A percentile compares a stretch with the other conserved stretches of the same genome.
These are phyloP conservation scores for Azemiops feae DNA, from an alignment of 2,113 vertebrate species.

Conservation along the genomic window DNA sequence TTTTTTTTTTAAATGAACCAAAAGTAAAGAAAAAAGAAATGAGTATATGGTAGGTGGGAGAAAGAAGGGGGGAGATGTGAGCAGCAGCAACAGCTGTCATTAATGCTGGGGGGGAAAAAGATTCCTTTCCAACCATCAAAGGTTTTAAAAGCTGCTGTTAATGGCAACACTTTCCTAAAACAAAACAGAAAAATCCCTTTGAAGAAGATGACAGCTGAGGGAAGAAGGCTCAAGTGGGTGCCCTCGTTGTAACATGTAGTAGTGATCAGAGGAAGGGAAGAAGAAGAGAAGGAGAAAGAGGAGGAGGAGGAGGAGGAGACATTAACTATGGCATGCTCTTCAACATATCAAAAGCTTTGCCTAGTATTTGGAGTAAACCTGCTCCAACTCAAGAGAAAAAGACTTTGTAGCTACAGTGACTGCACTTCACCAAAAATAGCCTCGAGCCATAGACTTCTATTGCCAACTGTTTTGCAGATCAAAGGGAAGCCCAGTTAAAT, in stretches of 20 bases:
- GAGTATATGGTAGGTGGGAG: background rate
- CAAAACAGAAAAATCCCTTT: slow-evolving; percentile 40
- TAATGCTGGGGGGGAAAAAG: background rate
- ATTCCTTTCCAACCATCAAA: slow-evolving; percentile 57
- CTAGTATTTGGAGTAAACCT: background rate
- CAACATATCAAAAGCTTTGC: slow-evolving; percentile 15
- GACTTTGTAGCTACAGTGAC: background rate
- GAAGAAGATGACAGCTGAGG: slow-evolving; percentile 49
- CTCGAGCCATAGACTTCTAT: slow-evolving; percentile 14
- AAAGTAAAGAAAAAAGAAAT: slow-evolving; percentile 58
- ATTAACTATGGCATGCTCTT: background rate
- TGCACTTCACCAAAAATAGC: slow-evolving; percentile 8
- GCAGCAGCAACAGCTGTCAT: background rate
- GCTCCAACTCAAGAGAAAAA: background rate
- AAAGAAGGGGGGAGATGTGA: slow-evolving; percentile 6
- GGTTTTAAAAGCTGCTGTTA: slow-evolving; percentile 48
- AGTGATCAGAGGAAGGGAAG: background rate
- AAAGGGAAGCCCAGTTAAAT: background rate
- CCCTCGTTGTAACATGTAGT: slow-evolving; percentile 29
- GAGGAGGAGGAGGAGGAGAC: background rate
- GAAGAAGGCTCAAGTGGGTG: slow-evolving; percentile 31
- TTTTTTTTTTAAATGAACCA: slow-evolving; percentile 46
- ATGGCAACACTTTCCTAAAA: slow-evolving; percentile 37
- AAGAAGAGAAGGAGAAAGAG: background rate
- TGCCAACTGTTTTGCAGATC: background rate